Base-by-base conservation (phyloP, 2,797 vertebrate species). In the Syngnathus acus region DNA sequence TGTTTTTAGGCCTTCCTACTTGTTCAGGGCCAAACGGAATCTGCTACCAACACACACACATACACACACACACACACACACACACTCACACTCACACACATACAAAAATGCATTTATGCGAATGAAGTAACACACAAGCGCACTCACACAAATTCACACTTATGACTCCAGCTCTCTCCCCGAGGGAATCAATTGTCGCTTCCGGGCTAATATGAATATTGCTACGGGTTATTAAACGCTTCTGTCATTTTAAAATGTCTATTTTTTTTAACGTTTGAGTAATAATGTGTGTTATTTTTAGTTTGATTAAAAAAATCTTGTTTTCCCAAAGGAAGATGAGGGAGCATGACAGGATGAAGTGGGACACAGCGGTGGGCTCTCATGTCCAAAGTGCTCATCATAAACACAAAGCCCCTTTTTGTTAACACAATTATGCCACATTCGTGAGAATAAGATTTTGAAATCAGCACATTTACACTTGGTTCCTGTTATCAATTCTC, bases 191-290 rank as follows among this genome's bases (percentile, higher is more conserved):
- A 87, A 82, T 79, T 58, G 78, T 72, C 77, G 88, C 77, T 79
- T 81, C 79, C 84, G 71, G 78, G 79, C 85, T 89, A 89, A 90
- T 89, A 75, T 86, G 86, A 88, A 84, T 89, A 89, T 91, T 90
- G 87, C 85, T 85, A 83, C 85, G 83, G 84, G 86, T 89, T 90
- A 32, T 32, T 32, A 90, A 91, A 90, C 84, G 86, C 83, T 83
- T 81, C 78, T 82, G 76, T 90, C 82, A 81, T 89, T 91, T 90
- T 81, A 62, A 45, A 40, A 40, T 19, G 3, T 5, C 13, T 42
- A 8, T 8, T 55, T 23, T 43, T 16, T 17, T 14, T 10, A 32
- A 59, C 53, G 4, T 6, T 37, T 17, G 17, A 17, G 1, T 38
- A 57, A 57, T 9, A 37, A 51, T 10, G 19, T 50, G 48, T 57